A percentile compares a stretch with the other conserved stretches of the same genome.
Evolutionary conservation across 2,888 invertebrate genomes (phyloP).

Genomic region (Coelogynopora nodosa): DNA sequence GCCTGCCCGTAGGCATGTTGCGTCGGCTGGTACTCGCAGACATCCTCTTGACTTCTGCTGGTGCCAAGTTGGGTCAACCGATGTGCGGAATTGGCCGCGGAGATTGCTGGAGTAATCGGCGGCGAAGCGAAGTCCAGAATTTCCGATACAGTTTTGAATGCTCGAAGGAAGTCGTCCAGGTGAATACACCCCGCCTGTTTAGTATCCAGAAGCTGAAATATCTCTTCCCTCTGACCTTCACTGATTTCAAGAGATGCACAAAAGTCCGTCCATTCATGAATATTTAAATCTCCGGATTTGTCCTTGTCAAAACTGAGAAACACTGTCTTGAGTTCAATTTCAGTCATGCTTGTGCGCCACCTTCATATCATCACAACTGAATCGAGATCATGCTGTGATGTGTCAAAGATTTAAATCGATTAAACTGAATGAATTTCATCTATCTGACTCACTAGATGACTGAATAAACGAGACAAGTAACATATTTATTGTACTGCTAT

Average conservation of each 20-base stretch:
- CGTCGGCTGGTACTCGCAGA: not conserved
- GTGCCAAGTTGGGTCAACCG: not conserved
- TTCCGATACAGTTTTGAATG: not conserved
- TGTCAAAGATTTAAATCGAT: not conserved
- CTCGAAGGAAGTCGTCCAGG: not conserved
- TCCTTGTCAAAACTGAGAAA: constrained; percentile 28
- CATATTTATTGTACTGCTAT: not conserved
- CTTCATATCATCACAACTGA: not conserved
- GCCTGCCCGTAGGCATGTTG: not conserved
- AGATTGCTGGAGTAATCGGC: not conserved
- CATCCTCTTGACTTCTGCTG: not conserved
- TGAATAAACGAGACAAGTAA: not conserved
- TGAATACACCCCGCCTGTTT: not conserved
- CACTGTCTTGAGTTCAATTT: not conserved
- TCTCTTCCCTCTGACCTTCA: not conserved
- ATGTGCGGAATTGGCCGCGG: not conserved
- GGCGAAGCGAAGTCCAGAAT: not conserved
- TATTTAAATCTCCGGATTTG: not conserved
- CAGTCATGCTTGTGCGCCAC: not conserved
- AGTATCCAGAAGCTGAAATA: constrained; percentile 3
- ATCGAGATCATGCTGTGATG: not conserved
- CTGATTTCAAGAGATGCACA: not conserved
- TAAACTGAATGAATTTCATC: not conserved
- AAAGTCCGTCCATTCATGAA: constrained; percentile 11
- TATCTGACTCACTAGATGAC: not conserved